Percentiles rank a stretch among this genome's conserved stretches.
Evolutionary conservation across 1,140 invertebrate species (phyloP).

Genomic region (Calephelis virginiensis): DNA sequence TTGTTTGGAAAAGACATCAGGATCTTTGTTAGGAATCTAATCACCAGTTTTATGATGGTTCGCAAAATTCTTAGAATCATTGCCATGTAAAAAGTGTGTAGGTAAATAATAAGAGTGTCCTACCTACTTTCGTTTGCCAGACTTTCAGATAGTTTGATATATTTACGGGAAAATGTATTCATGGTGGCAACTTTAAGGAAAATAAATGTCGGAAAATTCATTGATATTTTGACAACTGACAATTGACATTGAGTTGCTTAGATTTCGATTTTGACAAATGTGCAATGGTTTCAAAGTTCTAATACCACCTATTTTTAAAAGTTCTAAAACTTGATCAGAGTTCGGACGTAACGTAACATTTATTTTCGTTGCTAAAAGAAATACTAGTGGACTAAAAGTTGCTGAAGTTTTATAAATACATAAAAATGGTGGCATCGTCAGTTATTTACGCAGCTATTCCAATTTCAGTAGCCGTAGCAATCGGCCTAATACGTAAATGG

Average conservation of each 20-base stretch:
- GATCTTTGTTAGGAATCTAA: too few species aligned
- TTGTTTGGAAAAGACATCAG: too few species aligned
- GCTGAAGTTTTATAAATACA: conserved; percentile 26
- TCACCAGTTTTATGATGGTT: too few species aligned
- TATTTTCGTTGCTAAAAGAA: conserved; percentile 16
- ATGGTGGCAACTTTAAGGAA: too few species aligned
- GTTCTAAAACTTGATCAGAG: neutral
- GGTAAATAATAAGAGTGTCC: too few species aligned
- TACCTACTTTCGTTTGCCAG: too few species aligned
- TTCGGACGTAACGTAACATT: conserved; percentile 19
- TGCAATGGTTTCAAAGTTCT: neutral
- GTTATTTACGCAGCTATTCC: conserved; percentile 65
- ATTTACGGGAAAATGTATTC: too few species aligned
- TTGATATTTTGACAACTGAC: too few species aligned
- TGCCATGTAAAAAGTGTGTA: too few species aligned
- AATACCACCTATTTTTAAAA: conserved; percentile 1
- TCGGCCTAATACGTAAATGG: conserved; percentile 67
- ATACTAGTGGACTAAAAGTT: conserved; percentile 11
- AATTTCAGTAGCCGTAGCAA: conserved; percentile 57
- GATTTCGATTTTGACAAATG: neutral
- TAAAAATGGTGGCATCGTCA: conserved; percentile 47
- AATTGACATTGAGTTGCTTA: neutral
- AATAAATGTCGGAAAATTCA: too few species aligned
- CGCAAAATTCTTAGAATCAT: too few species aligned
- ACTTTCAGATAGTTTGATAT: too few species aligned